Conservation (phyloP, 1,140 invertebrate species). For the Triops cancriformis region DNA sequence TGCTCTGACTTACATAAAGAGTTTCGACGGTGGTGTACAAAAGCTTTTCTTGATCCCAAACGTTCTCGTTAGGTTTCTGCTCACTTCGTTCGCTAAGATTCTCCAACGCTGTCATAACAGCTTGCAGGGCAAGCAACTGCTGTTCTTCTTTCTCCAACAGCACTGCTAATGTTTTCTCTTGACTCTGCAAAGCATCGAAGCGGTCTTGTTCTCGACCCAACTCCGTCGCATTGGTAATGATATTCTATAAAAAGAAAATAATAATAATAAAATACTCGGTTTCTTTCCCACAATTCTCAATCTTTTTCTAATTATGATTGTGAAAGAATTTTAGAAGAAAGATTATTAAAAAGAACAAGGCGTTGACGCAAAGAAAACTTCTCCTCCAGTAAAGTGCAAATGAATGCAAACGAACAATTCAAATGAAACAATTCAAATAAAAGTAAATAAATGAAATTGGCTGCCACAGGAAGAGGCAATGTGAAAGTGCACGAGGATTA, state of each 20-base stretch:
- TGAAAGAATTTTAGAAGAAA: no score
- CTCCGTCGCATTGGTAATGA: constrained; percentile 77
- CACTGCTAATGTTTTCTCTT: constrained; percentile 60
- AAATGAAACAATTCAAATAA: no score
- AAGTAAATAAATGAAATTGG: no score
- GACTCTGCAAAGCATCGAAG: constrained; percentile 65
- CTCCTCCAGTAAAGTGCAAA: no score
- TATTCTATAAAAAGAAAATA: constrained; percentile 50
- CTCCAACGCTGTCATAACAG: constrained; percentile 59
- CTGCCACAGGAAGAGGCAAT: no score
- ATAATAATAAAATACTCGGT: no score
- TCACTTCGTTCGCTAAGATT: neutral
- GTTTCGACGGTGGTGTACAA: constrained; percentile 11
- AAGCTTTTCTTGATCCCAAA: constrained; percentile 46
- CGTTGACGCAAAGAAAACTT: no score
- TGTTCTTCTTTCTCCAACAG: constrained; percentile 63
- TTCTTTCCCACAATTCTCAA: no score
- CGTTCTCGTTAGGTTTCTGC: constrained; percentile 32
- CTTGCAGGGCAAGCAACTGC: constrained; percentile 62
- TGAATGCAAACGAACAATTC: no score
- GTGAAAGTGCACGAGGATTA: no score
- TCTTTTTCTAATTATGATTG: no score
- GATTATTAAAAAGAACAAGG: no score
- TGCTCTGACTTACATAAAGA: neutral
- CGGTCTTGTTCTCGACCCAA: constrained; percentile 65